Base-by-base conservation (phyloP, 2,888 invertebrate species). In the Synergus japonicus region DNA sequence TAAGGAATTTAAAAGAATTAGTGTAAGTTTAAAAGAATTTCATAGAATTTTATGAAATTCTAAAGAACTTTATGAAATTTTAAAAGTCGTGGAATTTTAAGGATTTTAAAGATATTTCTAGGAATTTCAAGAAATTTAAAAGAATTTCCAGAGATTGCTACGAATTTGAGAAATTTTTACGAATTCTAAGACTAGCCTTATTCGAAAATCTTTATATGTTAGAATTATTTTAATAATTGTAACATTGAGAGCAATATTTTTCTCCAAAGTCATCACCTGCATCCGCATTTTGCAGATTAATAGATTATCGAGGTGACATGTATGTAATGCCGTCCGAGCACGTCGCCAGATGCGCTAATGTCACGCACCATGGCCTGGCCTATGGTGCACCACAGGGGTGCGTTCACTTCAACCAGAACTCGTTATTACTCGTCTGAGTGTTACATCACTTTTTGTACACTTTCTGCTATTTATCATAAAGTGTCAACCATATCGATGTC, bases 311-410 rank as follows among this genome's bases (percentile, higher is more conserved):
- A 73, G 54, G 49, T 73, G 54, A 73, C 54, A 54, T 9, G n/a
- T 73, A 73, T 54, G 29, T 37, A 73, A 73, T 73, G 29, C 37
- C 29, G 54, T 73, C 49, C 22, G 49, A 54, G 73, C 54, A n/a
- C 54, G 54, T 73, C 49, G n/a, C 49, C 73, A 73, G 73, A 73
- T 73, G 73, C 73, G 73, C 73, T 73, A 49, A 73, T 73, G 73
- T 73, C 73, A 73, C 73, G 73, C 73, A 73, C 29, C 73, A 73
- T 73, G 73, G n/a, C 73, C 73, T 60, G 22, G 22, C n/a, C 22
- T 44, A 44, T 67, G 54, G 49, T 73, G 54, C 49, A 37, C 37
- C 37, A 29, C 37, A 22, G 73, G 73, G 73, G 73, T 73, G 73
- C 73, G 49, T 49, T 73, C 73, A 54, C 37, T 54, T n/a, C 73